phyloP scores from a whole-genome alignment of 2,797 vertebrate genomes.

The Danio aesculapii region DNA sequence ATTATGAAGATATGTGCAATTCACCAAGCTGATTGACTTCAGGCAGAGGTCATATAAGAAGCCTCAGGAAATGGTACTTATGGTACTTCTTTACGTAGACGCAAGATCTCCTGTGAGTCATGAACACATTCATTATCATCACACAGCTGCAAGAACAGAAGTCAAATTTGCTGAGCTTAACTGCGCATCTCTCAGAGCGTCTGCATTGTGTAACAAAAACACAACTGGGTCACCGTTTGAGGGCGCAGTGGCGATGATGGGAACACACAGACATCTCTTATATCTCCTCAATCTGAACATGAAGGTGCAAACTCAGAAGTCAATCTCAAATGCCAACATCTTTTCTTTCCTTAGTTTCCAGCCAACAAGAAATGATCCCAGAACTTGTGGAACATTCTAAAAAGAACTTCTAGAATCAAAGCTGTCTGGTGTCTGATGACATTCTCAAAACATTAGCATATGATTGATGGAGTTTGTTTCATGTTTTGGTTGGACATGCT shows the following conservation, averaged over 20 bases:
- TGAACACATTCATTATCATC: slow-evolving; percentile 1
- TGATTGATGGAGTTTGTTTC: no score
- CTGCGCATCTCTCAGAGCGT: not conserved
- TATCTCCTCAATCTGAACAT: not conserved
- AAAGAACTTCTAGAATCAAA: no score
- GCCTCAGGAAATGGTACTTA: no score
- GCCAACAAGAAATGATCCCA: no score
- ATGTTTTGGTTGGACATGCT: no score
- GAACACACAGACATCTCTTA: not conserved
- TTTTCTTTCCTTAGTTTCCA: no score
- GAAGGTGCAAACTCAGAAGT: not conserved
- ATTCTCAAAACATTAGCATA: no score
- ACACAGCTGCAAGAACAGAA: slow-evolving; percentile 26
- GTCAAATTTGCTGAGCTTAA: slow-evolving; percentile 13
- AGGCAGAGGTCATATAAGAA: not conserved
- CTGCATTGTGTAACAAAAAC: slow-evolving; percentile 1
- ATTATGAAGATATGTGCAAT: not conserved
- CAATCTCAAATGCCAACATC: no score
- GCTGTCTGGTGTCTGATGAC: no score
- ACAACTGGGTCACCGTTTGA: slow-evolving; percentile 47
- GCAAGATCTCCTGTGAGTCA: slow-evolving; percentile 9
- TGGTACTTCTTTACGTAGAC: slow-evolving; percentile 18
- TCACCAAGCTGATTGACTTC: not conserved
- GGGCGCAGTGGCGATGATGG: slow-evolving; percentile 1
- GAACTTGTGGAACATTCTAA: no score